Base-by-base conservation (phyloP, 2,113 vertebrate genomes). In the Anhinga rufa region DNA sequence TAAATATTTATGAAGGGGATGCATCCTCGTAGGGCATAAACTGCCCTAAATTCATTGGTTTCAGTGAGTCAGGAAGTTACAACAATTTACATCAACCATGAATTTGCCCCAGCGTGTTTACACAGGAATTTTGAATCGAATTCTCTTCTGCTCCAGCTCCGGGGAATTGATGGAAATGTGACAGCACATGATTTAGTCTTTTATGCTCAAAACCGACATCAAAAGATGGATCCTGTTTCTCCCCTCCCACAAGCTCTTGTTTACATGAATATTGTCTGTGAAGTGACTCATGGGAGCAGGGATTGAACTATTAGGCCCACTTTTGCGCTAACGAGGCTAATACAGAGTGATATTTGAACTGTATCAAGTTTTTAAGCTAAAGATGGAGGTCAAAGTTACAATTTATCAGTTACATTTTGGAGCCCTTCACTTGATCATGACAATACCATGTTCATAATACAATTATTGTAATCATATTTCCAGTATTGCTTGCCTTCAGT, bases 351-450 rank as follows among this genome's bases (percentile, higher is more conserved):
- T 96, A 91, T 96, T 97, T 96, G 87, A 96, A 93, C 76, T 72
- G 92, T 83, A 76, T 91, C 60, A 81, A 78, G 79, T 95, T 97
- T 96, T 96, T 42, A 93, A 92, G 90, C 94, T 68, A 69, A 94
- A 97, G 96, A 93, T 58, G 82, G 95, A 94, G 96, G 97, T 96
- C 97, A 97, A 91, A 97, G 94, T 71, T 96, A 72, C 95, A 97
- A 68, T 98, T 98, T 90, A 96, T 97, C 96, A 85, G 96, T 88
- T 95, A 92, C 96, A 88, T 96, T 98, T 96, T 96, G 91, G 95
- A 98, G 94, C 89, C 92, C 85, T 95, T 97, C 95, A 90, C 90
- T 98, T 96, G 96, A 87, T 97, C 91, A 77, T 19, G 78, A 92
- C 85, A 91, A 86, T 96, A 91, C 86, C 70, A 44, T 68, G 71